Base-by-base conservation (phyloP, 2,797 vertebrate species). In the Rhynchotus rufescens region DNA sequence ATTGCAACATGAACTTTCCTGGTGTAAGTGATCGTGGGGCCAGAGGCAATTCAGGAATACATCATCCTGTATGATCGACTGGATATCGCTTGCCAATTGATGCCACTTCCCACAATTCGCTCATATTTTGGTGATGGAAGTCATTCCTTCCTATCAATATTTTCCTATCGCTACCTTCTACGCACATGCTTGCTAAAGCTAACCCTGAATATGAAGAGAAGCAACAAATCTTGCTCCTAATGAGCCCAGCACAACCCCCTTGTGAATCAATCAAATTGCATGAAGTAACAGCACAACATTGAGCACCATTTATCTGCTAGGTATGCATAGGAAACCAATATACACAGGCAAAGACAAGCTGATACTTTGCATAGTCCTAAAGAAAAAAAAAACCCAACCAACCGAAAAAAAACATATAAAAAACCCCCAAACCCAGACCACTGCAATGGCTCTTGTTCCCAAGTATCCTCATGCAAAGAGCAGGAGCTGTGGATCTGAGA, bases 401-500 rank as follows among this genome's bases (percentile, higher is more conserved):
- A 54, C 36, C 36, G 7, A 30, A 17, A 54, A 30, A 49, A 22
- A 45, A 6, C 14, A 62, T 36, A 36, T 10, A 36, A 36, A 36
- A 36, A 36, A 36, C 36, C 36, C 36, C 36, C 36, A 54, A 1
- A 22, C 11, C 47, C 47, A 49, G 12, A 49, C 47, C 32, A 23
- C 45, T 38, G 40, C 76, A 83, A 56, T 26, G 36, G 20, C 30
- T 21, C 30, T 21, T 21, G 56, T 94, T 95, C 93, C 66, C 79
- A 23, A 67, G 81, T 67, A 38, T 28, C 56, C 8, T 23, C 60
- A 49, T 2, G 40, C 64, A 89, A 90, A 84, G 81, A 77, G 82
- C 61, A 94, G 64, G 88, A 95, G 83, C 23, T 93, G 68, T 69
- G 85, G 60, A 73, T 84, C 85, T 83, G 83, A 78, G 73, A 89